phyloP scores from a whole-genome alignment of 2,113 vertebrate species.

The Mustela lutreola region DNA sequence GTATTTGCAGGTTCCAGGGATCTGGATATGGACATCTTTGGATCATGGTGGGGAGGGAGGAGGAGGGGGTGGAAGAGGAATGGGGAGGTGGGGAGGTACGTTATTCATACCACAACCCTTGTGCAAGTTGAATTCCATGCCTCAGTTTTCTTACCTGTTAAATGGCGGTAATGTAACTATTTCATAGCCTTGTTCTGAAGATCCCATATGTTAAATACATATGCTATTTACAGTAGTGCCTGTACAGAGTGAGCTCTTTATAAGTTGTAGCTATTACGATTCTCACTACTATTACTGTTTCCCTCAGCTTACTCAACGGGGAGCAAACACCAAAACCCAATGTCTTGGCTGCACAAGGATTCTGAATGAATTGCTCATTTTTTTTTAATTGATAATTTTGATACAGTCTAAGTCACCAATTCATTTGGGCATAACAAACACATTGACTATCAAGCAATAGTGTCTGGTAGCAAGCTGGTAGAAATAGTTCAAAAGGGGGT shows the following conservation, averaged over 20 bases:
- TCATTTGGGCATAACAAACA: neutral
- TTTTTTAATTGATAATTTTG: neutral
- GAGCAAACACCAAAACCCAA: neutral
- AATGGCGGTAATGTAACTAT: neutral
- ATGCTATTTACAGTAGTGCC: fast-evolving
- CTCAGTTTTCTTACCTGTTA: neutral
- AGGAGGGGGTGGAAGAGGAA: neutral
- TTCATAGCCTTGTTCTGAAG: neutral
- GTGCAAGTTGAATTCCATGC: neutral
- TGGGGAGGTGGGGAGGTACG: neutral
- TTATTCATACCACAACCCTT: neutral
- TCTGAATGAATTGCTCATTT: neutral
- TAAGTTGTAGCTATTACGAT: neutral
- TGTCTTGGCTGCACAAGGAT: neutral
- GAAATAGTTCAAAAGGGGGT: neutral
- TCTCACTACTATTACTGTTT: neutral
- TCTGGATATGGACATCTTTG: neutral
- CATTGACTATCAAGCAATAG: neutral
- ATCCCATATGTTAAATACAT: neutral
- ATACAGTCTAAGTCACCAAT: neutral
- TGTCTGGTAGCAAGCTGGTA: neutral
- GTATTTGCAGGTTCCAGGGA: neutral
- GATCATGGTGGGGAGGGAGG: too few relatives aligned
- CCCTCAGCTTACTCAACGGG: neutral
- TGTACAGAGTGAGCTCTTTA: neutral